Base-by-base conservation (phyloP, 2,888 invertebrate genomes). In the Nebria salina region DNA sequence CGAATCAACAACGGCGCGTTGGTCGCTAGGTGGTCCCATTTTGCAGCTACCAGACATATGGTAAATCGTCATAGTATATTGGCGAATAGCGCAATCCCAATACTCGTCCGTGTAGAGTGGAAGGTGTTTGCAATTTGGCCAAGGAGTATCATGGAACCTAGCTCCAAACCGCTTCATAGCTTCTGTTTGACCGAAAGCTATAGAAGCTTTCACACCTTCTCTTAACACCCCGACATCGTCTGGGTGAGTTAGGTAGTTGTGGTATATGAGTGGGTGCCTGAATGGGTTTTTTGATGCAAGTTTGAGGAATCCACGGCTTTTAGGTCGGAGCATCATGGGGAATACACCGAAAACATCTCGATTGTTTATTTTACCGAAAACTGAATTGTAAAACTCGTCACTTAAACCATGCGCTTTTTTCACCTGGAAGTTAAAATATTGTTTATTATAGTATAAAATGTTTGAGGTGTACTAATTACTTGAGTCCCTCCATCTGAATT, bases 231-330 rank as follows among this genome's bases (percentile, higher is more conserved):
- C 92, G 0, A 97, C 94, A 85, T 98, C 98, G 82, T 95, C 93
- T 0, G 94, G 95, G 87, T 97, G 94, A 0, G 96, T 95, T 82
- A 98, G 90, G 87, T 98, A 98, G 88, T 98, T 98, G 86, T 97
- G 97, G 85, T 96, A 94, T 87, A 98, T 92, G 4, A 96, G 89
- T 0, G 98, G 98, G 87, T 97, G 95, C 7, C 95, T 93, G 74
- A 92, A 86, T 0, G 95, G 94, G 86, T 94, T 90, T 6, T 89
- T 91, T 1, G 92, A 91, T 72, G 87, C 86, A 13, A 89, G 82
- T 84, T 94, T 95, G 0, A 98, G 91, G 84, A 92, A 92, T 0
- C 98, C 98, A 5, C 93, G 91, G 81, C 97, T 96, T 85, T 95
- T 95, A 0, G 98, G 97, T 0, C 98, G 91, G 85, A 98, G 88